Evolutionary conservation across 2,797 vertebrate species (phyloP).

Genomic region (Galagoides demidoff): DNA sequence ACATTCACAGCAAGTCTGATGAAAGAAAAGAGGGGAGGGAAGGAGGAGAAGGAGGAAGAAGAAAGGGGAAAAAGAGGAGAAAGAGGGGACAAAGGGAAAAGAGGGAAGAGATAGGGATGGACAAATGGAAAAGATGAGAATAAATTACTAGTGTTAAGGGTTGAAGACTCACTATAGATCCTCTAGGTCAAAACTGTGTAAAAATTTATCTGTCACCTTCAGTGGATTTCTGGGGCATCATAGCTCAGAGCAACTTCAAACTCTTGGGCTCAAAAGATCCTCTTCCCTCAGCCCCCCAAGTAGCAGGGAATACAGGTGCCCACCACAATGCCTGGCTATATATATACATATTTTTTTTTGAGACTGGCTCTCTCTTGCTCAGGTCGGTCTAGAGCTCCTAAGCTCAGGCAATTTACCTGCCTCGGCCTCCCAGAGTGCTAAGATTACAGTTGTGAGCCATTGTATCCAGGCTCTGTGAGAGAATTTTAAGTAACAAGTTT

Average conservation of each 20-base stretch:
- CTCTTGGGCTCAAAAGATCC: too few species aligned
- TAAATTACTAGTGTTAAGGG: neutral
- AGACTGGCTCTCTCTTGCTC: too few species aligned
- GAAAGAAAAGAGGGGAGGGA: neutral
- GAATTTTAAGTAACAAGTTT: neutral
- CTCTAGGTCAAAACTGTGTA: neutral
- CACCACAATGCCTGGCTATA: too few species aligned
- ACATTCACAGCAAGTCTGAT: neutral
- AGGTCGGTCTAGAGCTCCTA: too few species aligned
- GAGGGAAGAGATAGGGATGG: neutral
- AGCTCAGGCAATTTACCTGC: too few species aligned
- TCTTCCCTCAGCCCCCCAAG: too few species aligned
- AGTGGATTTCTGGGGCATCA: too few species aligned
- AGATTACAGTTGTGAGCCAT: too few species aligned
- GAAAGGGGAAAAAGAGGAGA: accelerated
- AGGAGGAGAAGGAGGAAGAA: neutral
- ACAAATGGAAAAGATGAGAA: neutral
- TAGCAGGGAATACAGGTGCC: too few species aligned
- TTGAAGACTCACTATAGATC: neutral
- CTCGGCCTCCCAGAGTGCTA: too few species aligned
- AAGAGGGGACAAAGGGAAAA: neutral
- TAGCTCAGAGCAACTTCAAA: too few species aligned
- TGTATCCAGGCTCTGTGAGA: neutral
- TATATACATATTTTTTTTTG: too few species aligned
- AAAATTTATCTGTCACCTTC: neutral